phyloP scores from a whole-genome alignment of 1,140 invertebrate genomes.

The Trialeurodes vaporariorum region DNA sequence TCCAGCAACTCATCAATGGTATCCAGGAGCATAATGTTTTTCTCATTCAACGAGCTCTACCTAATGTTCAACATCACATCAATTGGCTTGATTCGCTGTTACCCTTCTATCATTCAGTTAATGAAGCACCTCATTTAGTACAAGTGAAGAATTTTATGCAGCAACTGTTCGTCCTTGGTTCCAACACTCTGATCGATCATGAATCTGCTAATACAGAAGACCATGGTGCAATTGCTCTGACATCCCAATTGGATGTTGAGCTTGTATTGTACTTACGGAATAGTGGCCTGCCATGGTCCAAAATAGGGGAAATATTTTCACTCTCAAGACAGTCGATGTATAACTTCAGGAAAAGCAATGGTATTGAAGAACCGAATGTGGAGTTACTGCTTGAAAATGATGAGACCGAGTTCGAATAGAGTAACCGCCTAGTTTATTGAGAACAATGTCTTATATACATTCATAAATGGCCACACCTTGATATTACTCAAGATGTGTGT shows the following conservation, averaged over 20 bases:
- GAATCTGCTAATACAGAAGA: not conserved
- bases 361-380: not conserved
- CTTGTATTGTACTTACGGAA: not conserved
- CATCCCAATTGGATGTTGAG: not conserved
- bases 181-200: not conserved
- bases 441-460: too few relatives aligned
- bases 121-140: not conserved
- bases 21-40: not conserved
- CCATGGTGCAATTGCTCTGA: not conserved
- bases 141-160: not conserved
- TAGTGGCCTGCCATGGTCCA: not conserved
- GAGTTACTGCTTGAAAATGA: too few relatives aligned
- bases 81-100: not conserved
- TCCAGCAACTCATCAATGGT: not conserved
- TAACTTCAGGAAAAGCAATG: not conserved
- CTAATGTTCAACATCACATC: not conserved
- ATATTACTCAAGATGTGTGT: too few relatives aligned
- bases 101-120: not conserved
- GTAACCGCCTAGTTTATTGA: too few relatives aligned
- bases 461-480: too few relatives aligned
- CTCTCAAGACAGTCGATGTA: not conserved
- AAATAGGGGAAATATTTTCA: not conserved
- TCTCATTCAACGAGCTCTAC: not conserved
- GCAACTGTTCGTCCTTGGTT: not conserved
- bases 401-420: too few relatives aligned